Conservation (phyloP, 2,888 invertebrate genomes). For the Xestobium rufovillosum region DNA sequence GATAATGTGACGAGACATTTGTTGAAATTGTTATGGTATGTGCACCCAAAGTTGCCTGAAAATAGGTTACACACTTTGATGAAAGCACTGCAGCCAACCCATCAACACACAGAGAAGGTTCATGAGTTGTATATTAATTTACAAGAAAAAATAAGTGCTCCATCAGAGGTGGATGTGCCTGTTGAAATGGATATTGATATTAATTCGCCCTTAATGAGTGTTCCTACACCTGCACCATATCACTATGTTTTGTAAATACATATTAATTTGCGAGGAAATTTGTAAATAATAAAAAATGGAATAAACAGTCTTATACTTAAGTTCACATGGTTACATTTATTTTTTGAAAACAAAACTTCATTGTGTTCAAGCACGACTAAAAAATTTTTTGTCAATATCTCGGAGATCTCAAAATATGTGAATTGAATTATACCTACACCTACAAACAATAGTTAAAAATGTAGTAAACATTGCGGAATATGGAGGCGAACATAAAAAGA, state of each 20-base stretch:
- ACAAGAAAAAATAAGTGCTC: conserved; percentile 69
- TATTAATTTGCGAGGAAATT: no score
- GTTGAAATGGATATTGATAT: conserved; percentile 61
- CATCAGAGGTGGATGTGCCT: conserved; percentile 54
- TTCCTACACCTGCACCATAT: conserved; percentile 73
- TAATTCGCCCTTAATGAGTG: conserved; percentile 78
- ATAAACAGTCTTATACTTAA: no score
- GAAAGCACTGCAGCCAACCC: conserved; percentile 68
- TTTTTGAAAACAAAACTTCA: no score
- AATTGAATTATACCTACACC: no score
- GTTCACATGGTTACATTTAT: no score
- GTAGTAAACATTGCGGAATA: no score
- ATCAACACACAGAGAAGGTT: conserved; percentile 78
- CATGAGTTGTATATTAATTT: conserved; percentile 71
- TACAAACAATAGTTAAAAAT: no score
- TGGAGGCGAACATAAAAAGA: no score
- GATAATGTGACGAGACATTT: conserved; percentile 91
- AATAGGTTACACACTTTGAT: conserved; percentile 72
- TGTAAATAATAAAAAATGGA: no score
- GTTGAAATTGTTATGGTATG: conserved; percentile 83
- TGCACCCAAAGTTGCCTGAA: conserved; percentile 76
- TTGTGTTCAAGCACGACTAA: no score
- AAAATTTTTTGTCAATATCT: no score
- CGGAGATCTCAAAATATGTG: no score
- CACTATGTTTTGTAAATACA: conserved; percentile 37